Evolutionary conservation across 2,797 vertebrate species (phyloP), one percentile per base, ranked within the genome.

Genomic region (Macroramphosus scolopax): DNA sequence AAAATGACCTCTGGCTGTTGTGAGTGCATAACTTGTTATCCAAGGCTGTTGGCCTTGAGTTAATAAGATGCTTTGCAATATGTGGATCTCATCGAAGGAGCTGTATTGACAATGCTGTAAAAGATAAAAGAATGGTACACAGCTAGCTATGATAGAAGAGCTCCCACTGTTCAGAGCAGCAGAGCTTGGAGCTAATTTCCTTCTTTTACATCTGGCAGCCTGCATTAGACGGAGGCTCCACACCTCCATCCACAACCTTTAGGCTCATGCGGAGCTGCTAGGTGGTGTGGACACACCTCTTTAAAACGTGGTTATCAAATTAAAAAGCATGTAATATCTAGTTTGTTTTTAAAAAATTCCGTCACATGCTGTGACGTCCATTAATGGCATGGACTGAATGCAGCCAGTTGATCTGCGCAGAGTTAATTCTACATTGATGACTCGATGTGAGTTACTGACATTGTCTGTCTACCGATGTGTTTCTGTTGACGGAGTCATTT

Each of bases 141-240:
- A n/a, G n/a, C n/a, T n/a, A n/a, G n/a, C n/a, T n/a, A n/a, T n/a
- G n/a, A n/a, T n/a, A n/a, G n/a, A n/a, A n/a, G n/a, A n/a, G n/a
- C n/a, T n/a, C n/a, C n/a, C n/a, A n/a, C n/a, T n/a, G n/a, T n/a
- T n/a, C n/a, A n/a, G 5, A 62, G 46, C 45, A n/a, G 37, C 48
- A 40, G 52, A 18, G 26, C 48, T 63, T 10, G 6, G 41, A 51
- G 48, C 70, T 43, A 20, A 37, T 68, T 67, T 47, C 25, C 16
- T 36, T n/a, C 44, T 37, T 46, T 65, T 45, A 43, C 46, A 63
- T 56, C 46, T 63, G 56, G 29, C 47, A 28, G 49, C 11, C n/a
- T n/a, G n/a, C n/a, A n/a, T n/a, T n/a, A n/a, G n/a, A n/a, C n/a
- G n/a, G n/a, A n/a, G n/a, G n/a, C 29, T 59, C 35, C 36, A 51